These are phyloP conservation scores for Camponotus pennsylvanicus DNA, from an alignment of 1,140 invertebrate genomes.

Conservation along the genomic window DNA sequence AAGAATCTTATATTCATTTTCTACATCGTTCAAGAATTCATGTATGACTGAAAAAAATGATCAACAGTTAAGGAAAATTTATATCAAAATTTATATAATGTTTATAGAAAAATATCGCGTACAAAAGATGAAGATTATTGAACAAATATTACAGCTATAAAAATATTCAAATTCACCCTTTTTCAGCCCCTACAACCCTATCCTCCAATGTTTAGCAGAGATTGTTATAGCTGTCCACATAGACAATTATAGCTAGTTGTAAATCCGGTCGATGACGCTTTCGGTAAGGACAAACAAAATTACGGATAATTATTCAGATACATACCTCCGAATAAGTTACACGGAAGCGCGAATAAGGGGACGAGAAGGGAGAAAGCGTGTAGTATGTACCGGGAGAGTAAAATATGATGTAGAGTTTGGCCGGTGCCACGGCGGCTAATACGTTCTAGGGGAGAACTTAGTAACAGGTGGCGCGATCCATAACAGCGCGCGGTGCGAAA, in stretches of 20 bases:
- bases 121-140: too few species aligned
- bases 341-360: not conserved
- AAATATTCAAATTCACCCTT: not conserved
- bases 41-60: not conserved
- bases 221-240: not conserved
- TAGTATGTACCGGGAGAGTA: conserved; percentile 68
- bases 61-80: too few species aligned
- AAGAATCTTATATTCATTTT: not conserved
- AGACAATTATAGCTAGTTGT: conserved; percentile 9
- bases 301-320: conserved; percentile 83
- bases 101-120: too few species aligned
- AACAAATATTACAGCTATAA: not conserved
- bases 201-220: not conserved
- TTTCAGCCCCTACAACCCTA: not conserved
- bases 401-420: conserved; percentile 83
- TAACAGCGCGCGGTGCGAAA: conserved; percentile 72
- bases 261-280: conserved; percentile 33
- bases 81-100: too few species aligned
- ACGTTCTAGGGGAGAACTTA: conserved; percentile 82
- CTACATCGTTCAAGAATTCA: not conserved
- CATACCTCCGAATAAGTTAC: conserved; percentile 68
- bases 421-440: conserved; percentile 79
- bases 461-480: conserved; percentile 85
- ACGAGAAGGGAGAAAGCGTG: not conserved
- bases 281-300: conserved; percentile 77